phyloP scores from a whole-genome alignment of 2,797 vertebrate genomes.

The Microcaecilia unicolor region DNA sequence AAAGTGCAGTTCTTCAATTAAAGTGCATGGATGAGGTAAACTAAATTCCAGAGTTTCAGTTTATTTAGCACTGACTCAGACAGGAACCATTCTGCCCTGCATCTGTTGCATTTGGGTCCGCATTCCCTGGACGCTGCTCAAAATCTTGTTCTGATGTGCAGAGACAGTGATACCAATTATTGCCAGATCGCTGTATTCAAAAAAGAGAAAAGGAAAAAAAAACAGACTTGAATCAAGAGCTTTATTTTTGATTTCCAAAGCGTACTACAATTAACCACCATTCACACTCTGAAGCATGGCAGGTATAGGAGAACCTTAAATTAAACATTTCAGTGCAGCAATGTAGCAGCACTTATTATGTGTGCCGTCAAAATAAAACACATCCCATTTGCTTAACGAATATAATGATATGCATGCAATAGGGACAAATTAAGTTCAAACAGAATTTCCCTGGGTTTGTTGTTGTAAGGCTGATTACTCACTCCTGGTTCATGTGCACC shows the following conservation, averaged over 20 bases:
- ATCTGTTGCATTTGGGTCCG: slow-evolving; percentile 92
- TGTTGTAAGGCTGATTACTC: too few relatives aligned
- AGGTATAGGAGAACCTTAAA: slow-evolving; percentile 41
- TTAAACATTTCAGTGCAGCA: slow-evolving; percentile 30
- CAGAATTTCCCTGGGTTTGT: too few relatives aligned
- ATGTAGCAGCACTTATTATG: slow-evolving; percentile 27
- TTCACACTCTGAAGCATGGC: slow-evolving; percentile 35
- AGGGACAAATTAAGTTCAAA: slow-evolving; percentile 2
- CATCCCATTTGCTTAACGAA: slow-evolving; percentile 48
- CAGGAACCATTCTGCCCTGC: slow-evolving; percentile 93
- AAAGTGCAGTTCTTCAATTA: slow-evolving; percentile 95
- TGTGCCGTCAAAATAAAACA: slow-evolving; percentile 42
- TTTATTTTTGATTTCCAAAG: not conserved
- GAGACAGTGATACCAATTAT: slow-evolving; percentile 83
- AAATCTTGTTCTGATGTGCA: slow-evolving; percentile 88
- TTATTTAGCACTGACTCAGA: slow-evolving; percentile 69
- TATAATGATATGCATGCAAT: slow-evolving; percentile 48
- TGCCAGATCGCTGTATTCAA: slow-evolving; percentile 73
- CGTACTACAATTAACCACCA: slow-evolving; percentile 24
- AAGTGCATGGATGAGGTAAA: slow-evolving; percentile 99
- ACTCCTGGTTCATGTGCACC: slow-evolving; percentile 95
- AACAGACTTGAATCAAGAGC: not conserved
- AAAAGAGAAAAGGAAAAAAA: slow-evolving; percentile 19
- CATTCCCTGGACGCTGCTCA: slow-evolving; percentile 88
- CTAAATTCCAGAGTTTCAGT: slow-evolving; percentile 78